Evolutionary conservation across 2,113 vertebrate genomes (phyloP).

Genomic region (Elaphurus davidianus): DNA sequence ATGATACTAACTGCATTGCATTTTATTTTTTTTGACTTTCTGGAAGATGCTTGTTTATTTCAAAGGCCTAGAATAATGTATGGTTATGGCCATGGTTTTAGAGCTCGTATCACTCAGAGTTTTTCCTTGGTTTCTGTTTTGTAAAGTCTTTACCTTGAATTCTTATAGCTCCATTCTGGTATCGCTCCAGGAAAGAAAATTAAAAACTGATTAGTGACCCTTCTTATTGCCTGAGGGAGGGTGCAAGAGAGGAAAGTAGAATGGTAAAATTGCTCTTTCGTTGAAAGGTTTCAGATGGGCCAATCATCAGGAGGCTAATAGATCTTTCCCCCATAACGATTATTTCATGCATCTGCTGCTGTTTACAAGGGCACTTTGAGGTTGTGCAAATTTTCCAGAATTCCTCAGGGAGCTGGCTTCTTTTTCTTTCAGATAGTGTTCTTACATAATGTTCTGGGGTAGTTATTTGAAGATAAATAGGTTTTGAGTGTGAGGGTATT

Average conservation of each 20-base stretch:
- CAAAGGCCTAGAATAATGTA: background rate
- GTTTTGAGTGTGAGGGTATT: background rate
- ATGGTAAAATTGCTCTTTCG: conserved; percentile 34
- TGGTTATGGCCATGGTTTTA: background rate
- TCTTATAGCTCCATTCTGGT: background rate
- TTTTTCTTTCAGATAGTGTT: background rate
- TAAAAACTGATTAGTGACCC: conserved; percentile 51
- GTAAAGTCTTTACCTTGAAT: background rate
- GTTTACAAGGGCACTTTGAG: conserved; percentile 24
- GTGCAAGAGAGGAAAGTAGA: background rate
- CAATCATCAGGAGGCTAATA: conserved; percentile 3
- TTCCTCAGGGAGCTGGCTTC: background rate
- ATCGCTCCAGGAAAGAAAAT: conserved; percentile 42
- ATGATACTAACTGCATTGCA: background rate
- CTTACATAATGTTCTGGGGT: background rate
- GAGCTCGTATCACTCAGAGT: background rate
- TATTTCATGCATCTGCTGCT: background rate
- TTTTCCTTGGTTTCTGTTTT: background rate
- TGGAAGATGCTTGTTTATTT: background rate
- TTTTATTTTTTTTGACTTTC: background rate
- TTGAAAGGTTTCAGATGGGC: conserved; percentile 21
- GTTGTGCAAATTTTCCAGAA: conserved; percentile 13
- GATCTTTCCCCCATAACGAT: conserved; percentile 8
- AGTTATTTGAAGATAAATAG: conserved; percentile 39
- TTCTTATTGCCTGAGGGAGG: background rate